Conservation (phyloP, 2,888 invertebrate genomes). For the Drosophila melanosoma region DNA sequence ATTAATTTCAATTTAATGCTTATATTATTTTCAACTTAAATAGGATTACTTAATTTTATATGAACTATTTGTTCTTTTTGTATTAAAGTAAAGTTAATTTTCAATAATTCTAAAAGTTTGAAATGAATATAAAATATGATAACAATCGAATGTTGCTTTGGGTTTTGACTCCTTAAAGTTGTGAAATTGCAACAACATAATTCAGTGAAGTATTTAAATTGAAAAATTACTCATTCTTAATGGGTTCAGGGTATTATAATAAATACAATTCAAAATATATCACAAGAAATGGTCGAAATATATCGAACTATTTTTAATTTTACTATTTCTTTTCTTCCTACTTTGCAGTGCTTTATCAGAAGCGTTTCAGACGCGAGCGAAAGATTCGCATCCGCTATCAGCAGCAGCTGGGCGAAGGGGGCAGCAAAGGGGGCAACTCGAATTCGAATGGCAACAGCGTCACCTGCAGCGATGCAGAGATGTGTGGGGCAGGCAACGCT, state of each 20-base stretch:
- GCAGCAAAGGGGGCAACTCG: conserved; percentile 87
- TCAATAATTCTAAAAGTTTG: neutral
- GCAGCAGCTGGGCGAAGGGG: conserved; percentile 91
- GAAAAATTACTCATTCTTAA: no score
- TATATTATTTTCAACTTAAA: neutral
- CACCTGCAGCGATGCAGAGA: conserved; percentile 58
- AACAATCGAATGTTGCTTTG: neutral
- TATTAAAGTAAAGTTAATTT: neutral
- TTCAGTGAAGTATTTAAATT: neutral
- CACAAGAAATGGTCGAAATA: neutral
- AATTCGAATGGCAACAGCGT: conserved; percentile 62
- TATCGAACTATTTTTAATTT: neutral
- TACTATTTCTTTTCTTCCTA: neutral
- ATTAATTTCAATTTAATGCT: neutral
- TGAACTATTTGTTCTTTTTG: neutral
- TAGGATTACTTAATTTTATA: neutral
- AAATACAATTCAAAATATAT: neutral
- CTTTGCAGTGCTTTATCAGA: conserved; percentile 93
- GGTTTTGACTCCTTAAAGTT: neutral
- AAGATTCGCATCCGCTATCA: conserved; percentile 93
- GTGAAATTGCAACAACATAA: neutral
- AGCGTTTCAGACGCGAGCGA: conserved; percentile 94
- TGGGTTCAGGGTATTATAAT: neutral
- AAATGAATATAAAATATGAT: neutral
- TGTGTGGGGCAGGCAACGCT: conserved; percentile 43